Evolutionary conservation across 2,113 vertebrate species (phyloP).

Genomic region (Gambusia affinis): DNA sequence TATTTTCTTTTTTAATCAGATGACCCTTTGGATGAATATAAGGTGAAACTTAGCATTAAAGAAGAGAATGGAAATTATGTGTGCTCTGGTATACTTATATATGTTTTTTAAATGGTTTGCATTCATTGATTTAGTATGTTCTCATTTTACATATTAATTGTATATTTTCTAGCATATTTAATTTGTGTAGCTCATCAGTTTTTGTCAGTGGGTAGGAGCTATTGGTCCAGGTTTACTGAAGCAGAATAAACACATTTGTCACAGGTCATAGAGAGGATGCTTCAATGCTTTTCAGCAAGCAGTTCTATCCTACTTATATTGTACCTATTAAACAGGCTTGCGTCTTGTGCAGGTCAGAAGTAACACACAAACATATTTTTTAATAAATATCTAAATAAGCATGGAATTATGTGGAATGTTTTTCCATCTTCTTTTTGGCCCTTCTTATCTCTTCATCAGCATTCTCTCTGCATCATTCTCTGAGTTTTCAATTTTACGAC

Average conservation of each 20-base stretch:
- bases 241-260: slow-evolving; percentile 1
- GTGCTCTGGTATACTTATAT: background rate
- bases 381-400: background rate
- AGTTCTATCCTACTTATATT: no score
- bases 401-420: background rate
- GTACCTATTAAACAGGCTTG: no score
- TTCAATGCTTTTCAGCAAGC: background rate
- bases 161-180: background rate
- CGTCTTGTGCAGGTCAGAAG: background rate
- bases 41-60: no score
- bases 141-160: background rate
- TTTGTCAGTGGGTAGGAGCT: background rate
- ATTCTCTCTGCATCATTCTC: background rate
- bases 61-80: background rate
- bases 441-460: background rate
- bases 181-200: background rate
- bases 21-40: background rate
- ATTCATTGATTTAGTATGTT: background rate
- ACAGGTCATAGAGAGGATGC: slow-evolving; percentile 1
- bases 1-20: background rate
- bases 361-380: background rate
- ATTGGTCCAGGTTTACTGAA: background rate
- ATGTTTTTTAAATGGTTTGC: no score
- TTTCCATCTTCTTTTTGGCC: background rate
- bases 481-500: slow-evolving; percentile 26